A percentile compares a stretch with the other conserved stretches of the same genome.
Evolutionary conservation across 2,113 vertebrate genomes (phyloP).

Genomic region (Ageneiosus marmoratus): DNA sequence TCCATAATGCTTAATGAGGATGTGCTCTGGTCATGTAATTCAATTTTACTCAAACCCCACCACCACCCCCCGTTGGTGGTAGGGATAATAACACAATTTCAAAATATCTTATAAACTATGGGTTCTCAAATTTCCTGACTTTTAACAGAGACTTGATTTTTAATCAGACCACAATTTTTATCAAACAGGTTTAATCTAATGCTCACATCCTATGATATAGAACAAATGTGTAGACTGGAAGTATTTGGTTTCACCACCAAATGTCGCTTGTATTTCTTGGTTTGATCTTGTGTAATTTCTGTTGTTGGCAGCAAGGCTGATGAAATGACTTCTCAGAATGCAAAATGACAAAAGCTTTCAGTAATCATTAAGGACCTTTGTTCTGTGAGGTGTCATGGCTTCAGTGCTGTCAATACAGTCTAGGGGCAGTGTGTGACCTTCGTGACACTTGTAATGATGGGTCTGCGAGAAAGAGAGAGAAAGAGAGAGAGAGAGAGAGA

Average conservation of each 20-base stretch:
- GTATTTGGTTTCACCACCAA: neutral
- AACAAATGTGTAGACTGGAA: neutral
- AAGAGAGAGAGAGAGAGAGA: slow-evolving; percentile 43
- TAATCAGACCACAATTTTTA: neutral
- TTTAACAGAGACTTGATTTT: neutral
- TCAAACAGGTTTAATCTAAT: neutral
- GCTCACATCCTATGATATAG: neutral
- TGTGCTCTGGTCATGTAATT: neutral
- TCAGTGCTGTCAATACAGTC: slow-evolving; percentile 21
- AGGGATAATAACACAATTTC: neutral
- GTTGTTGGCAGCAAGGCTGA: neutral
- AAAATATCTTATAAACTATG: neutral
- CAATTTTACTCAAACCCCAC: neutral
- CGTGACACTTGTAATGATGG: slow-evolving; percentile 59
- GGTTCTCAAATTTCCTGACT: neutral
- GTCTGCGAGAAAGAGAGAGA: slow-evolving; percentile 57
- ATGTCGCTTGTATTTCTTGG: neutral
- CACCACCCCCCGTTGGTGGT: too few species aligned
- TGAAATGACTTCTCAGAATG: slow-evolving; percentile 21
- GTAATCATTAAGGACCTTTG: slow-evolving; percentile 59
- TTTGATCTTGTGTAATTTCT: neutral
- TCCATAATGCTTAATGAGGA: neutral
- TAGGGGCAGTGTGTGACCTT: slow-evolving; percentile 22
- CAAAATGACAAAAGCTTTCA: neutral
- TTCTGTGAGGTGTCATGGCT: slow-evolving; percentile 33